These are phyloP conservation scores for Sphaerophoria rueppellii DNA, from an alignment of 2,888 invertebrate genomes.

Conservation along the genomic window DNA sequence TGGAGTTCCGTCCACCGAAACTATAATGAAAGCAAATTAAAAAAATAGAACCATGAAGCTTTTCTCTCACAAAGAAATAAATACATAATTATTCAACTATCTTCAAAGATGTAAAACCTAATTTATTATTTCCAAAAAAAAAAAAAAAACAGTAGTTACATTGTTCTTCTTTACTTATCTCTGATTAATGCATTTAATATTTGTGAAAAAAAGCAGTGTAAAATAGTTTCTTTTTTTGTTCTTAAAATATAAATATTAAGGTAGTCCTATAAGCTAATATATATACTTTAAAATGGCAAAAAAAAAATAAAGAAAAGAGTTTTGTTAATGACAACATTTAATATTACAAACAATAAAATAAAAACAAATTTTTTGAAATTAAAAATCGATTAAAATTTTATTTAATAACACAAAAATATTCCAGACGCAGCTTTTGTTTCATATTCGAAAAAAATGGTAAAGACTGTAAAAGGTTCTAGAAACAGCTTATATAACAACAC, in stretches of 20 bases:
- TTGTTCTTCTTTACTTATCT: background rate
- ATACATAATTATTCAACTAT: background rate
- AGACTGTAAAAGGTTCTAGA: too few relatives aligned
- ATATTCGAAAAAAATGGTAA: too few relatives aligned
- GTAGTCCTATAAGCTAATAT: too few relatives aligned
- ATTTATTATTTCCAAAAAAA: background rate
- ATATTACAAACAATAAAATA: conserved; percentile 8
- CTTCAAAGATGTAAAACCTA: background rate
- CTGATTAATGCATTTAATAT: background rate
- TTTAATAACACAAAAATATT: background rate
- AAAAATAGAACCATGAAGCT: conserved; percentile 3
- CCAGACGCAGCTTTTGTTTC: too few relatives aligned
- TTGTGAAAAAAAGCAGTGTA: conserved; percentile 1
- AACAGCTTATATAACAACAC: too few relatives aligned
- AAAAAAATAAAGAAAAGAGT: background rate
- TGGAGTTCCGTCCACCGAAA: conserved; percentile 72
- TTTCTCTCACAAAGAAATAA: background rate
- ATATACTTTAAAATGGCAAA: background rate
- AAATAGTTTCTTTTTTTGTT: background rate
- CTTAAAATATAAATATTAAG: too few relatives aligned
- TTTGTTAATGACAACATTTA: conserved; percentile 31
- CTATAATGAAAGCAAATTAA: conserved; percentile 30
- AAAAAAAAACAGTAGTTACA: background rate
- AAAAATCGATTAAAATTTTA: background rate
- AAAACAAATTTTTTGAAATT: conserved; percentile 17